Conservation (phyloP, 2,888 invertebrate species). For the Marasmarcha lunaedactyla region DNA sequence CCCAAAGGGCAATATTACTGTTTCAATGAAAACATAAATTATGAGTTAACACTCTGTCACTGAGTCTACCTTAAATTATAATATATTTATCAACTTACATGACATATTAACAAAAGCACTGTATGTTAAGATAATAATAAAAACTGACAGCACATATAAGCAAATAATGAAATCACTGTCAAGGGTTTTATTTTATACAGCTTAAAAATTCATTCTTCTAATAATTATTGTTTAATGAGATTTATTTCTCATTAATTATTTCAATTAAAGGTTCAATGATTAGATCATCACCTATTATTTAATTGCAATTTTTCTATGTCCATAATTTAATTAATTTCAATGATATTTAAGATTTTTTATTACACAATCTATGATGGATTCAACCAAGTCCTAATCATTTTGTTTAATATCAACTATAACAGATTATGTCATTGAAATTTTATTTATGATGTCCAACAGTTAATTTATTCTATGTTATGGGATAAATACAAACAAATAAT, state of each 20-base stretch:
- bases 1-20: conserved; percentile 24
- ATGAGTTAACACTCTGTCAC: conserved; percentile 52
- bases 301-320: background rate
- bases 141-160: conserved; percentile 46
- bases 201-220: conserved; percentile 2
- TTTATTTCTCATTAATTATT: conserved; percentile 9
- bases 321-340: background rate
- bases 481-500: too few species aligned
- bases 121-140: conserved; percentile 42
- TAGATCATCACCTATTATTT: conserved; percentile 27
- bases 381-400: background rate
- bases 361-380: conserved; percentile 1
- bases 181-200: conserved; percentile 3
- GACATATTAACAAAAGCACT: conserved; percentile 56
- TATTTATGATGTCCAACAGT: conserved; percentile 18
- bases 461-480: conserved; percentile 19
- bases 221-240: conserved; percentile 6
- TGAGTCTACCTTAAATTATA: conserved; percentile 57
- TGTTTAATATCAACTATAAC: background rate
- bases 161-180: conserved; percentile 38
- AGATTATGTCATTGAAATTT: background rate
- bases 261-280: conserved; percentile 20
- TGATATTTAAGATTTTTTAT: background rate
- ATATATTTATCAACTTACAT: conserved; percentile 43
- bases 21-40: conserved; percentile 32